phyloP scores from a whole-genome alignment of 2,113 vertebrate genomes.

The Melanerpes aurifrons region DNA sequence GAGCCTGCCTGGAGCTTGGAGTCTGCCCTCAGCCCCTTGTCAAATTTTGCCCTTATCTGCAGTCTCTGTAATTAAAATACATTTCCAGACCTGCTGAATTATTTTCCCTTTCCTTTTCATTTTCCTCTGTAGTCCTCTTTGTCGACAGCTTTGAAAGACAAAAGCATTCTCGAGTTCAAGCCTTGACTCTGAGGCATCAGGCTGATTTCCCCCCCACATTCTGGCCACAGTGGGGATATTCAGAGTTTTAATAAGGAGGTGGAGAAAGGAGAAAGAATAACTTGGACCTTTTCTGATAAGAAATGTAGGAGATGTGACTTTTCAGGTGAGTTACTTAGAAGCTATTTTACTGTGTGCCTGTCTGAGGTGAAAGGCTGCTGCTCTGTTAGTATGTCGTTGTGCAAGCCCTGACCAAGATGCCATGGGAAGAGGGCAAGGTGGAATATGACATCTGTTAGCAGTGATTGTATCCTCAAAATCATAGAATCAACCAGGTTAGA shows the following conservation, averaged over 20 bases:
- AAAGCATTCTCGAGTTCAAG: background rate
- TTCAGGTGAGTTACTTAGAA: background rate
- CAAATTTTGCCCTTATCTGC: background rate
- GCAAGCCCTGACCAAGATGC: background rate
- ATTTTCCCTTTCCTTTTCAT: background rate
- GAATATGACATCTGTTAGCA: too few species aligned
- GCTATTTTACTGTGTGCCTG: background rate
- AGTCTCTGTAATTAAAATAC: background rate
- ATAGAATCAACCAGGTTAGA: too few species aligned
- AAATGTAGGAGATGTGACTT: background rate
- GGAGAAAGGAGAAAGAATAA: background rate
- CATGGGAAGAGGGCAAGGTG: accelerated
- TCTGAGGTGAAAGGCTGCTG: background rate
- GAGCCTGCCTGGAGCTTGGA: background rate
- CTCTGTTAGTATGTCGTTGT: background rate
- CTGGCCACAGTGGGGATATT: background rate
- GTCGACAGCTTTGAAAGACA: background rate
- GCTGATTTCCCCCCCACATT: background rate
- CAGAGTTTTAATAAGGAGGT: background rate
- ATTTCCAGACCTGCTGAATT: background rate
- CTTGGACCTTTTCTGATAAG: background rate
- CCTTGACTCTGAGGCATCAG: background rate
- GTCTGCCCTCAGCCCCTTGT: background rate
- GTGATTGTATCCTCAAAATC: too few species aligned
- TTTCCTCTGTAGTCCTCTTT: background rate